Conservation (phyloP, 2,797 vertebrate genomes). For the Pogonophryne albipinna region DNA sequence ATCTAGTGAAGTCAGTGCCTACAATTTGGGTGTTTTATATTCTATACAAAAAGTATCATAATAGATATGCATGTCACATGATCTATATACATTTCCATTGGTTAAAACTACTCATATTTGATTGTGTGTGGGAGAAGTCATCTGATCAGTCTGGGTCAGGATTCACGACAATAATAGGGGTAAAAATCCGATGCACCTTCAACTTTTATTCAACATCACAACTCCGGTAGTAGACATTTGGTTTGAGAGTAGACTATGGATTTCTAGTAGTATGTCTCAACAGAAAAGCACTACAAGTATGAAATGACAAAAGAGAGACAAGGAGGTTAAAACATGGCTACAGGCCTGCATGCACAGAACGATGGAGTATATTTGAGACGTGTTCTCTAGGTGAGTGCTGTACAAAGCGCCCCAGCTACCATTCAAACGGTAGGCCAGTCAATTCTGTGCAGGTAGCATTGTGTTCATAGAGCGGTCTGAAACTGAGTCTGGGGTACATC, state of each 20-base stretch:
- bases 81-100: not conserved
- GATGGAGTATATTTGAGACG: slow-evolving; percentile 64
- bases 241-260: slow-evolving; percentile 78
- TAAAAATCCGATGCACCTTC: slow-evolving; percentile 79
- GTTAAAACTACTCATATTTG: slow-evolving; percentile 2
- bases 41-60: not conserved
- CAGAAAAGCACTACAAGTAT: slow-evolving; percentile 80
- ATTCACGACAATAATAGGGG: slow-evolving; percentile 73
- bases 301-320: slow-evolving; percentile 78
- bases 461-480: slow-evolving; percentile 65
- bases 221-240: slow-evolving; percentile 81
- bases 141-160: slow-evolving; percentile 46
- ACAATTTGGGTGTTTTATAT: not conserved
- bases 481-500: slow-evolving; percentile 62
- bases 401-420: slow-evolving; percentile 70
- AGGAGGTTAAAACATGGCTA: slow-evolving; percentile 78
- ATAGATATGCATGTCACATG: not conserved
- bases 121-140: slow-evolving; percentile 41
- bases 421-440: slow-evolving; percentile 58
- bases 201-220: slow-evolving; percentile 85
- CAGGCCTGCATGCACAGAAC: slow-evolving; percentile 84
- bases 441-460: slow-evolving; percentile 62
- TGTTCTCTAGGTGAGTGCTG: slow-evolving; percentile 71
- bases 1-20: not conserved
- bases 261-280: slow-evolving; percentile 75